Conservation (phyloP, 1,140 invertebrate genomes). For the Drosophila funebris region DNA sequence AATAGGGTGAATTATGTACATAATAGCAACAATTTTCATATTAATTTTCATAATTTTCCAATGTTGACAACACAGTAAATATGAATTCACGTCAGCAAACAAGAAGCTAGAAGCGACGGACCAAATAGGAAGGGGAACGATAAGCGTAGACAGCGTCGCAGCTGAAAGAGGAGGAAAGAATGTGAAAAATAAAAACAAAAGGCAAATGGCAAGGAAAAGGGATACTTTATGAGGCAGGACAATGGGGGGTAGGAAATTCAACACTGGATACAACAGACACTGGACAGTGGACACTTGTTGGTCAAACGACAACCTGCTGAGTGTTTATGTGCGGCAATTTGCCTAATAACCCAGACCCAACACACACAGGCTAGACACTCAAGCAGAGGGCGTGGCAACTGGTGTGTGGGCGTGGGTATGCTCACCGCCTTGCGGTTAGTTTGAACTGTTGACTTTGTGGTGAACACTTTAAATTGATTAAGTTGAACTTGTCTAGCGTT, state of each 20-base stretch:
- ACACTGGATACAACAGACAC: conserved; percentile 12
- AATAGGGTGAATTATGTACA: background rate
- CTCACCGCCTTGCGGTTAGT: conserved; percentile 66
- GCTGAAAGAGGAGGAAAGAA: conserved; percentile 36
- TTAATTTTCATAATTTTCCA: conserved; percentile 82
- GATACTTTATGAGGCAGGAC: conserved; percentile 58
- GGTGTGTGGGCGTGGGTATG: conserved; percentile 12
- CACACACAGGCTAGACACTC: background rate
- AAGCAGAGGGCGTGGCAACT: conserved; percentile 17
- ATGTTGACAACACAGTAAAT: conserved; percentile 74
- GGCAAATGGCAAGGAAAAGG: conserved; percentile 57
- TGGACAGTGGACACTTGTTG: conserved; percentile 61
- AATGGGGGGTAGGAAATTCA: conserved; percentile 41
- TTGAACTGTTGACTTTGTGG: conserved; percentile 80
- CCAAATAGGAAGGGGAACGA: background rate
- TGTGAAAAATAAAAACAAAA: conserved; percentile 26
- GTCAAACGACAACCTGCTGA: conserved; percentile 70
- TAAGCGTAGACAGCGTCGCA: conserved; percentile 36
- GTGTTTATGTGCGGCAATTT: conserved; percentile 67
- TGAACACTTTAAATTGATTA: conserved; percentile 80
- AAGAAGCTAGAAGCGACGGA: conserved; percentile 2
- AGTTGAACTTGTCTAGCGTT: conserved; percentile 78
- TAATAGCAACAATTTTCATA: conserved; percentile 80
- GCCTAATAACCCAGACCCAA: conserved; percentile 60
- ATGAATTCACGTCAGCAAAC: conserved; percentile 73